Base-by-base conservation (phyloP, 2,888 invertebrate species). In the Drosophila austrosaltans region DNA sequence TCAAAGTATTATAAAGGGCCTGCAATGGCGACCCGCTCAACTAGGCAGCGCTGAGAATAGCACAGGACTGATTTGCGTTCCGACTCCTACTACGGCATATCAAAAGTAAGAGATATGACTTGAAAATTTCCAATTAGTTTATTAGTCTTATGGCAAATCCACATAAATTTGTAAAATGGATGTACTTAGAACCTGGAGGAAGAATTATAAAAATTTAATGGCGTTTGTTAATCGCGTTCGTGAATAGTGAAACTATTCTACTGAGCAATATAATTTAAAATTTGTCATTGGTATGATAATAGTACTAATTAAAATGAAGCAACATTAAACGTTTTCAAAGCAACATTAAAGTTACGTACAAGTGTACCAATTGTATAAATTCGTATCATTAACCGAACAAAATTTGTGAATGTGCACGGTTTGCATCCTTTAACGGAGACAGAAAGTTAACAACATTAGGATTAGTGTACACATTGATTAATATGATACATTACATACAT, bases 1-100 rank as follows among this genome's bases (percentile, higher is more conserved):
- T 91, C 92, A 2, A 91, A 90, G 76, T 92, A 92, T 78, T 92
- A 92, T 67, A 91, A 92, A 58, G 86, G 88, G 39, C 91, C 87
- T 60, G 71, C 79, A 20, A 87, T 89, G 88, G 88, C 88, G 7
- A 85, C 89, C 28, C 87, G 90, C 12, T 81, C 85, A 22, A 80
- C 90, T 12, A 81, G 90, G 4, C 82, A 88, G 5, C 82, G 82
- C 16, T 83, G 65, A 76, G 16, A 22, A 76, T 68, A 63, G 69
- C 28, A 36, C 22, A 56, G 32, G 48, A 42, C 22, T 44, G 48
- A 63, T 60, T 67, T 61, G 25, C 48, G 69, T 65, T 79, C 59
- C 22, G 4, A 48, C 3, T 48, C 25, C 4, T 25, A 10, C 25
- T 25, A 10, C 25, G 30, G n/a, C n/a, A 54, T 28, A 30, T n/a